Conservation (phyloP, 2,113 vertebrate genomes). For the Rhynchopsitta pachyrhyncha region DNA sequence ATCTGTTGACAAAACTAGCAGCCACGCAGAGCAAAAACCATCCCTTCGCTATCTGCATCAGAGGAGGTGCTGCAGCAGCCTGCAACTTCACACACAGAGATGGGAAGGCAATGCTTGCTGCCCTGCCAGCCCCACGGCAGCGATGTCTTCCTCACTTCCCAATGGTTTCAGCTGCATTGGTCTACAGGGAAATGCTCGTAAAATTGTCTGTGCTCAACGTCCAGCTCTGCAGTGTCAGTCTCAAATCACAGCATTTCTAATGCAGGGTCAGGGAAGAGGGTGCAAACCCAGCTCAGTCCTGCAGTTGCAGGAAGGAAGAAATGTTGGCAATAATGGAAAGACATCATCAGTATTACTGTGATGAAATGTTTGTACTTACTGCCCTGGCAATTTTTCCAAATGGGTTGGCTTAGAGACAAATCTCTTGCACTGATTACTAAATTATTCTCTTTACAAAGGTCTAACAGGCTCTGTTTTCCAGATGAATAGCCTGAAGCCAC, state of each 20-base stretch:
- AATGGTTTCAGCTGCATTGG: neutral
- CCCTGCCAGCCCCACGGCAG: neutral
- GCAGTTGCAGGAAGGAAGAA: neutral
- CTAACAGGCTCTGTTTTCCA: constrained; percentile 14
- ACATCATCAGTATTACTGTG: neutral
- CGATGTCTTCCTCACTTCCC: neutral
- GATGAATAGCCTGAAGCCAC: neutral
- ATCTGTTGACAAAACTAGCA: neutral
- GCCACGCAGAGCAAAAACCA: fast-evolving
- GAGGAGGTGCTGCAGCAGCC: neutral
- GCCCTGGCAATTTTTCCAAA: neutral
- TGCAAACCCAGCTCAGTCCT: neutral
- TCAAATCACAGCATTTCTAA: neutral
- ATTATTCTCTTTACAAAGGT: constrained; percentile 18
- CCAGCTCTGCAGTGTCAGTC: neutral
- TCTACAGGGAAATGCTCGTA: neutral
- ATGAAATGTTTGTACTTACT: neutral
- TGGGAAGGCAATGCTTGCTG: neutral
- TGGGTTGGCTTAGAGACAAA: neutral
- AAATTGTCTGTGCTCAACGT: neutral
- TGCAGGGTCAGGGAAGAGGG: neutral
- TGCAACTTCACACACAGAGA: neutral
- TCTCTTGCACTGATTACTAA: neutral
- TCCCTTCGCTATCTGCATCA: neutral
- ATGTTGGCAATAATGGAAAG: neutral